phyloP scores from a whole-genome alignment of 1,140 invertebrate genomes.

The Zaprionus vittiger region DNA sequence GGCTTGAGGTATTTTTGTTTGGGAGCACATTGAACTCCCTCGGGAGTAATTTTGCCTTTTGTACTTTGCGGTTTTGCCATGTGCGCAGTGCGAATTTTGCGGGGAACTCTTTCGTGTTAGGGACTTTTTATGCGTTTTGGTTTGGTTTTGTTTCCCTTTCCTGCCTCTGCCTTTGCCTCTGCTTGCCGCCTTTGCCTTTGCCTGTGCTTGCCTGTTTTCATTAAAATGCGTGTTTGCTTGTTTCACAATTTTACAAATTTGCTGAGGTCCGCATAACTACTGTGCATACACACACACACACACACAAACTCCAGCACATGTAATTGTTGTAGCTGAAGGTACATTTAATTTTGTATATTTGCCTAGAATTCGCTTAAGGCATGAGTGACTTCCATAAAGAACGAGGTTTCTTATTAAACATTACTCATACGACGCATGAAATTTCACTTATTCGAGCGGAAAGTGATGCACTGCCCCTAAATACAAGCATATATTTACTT shows the following conservation, averaged over 20 bases:
- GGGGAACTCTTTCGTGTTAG: slow-evolving; percentile 30
- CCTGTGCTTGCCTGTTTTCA: slow-evolving; percentile 39
- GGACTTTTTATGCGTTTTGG: slow-evolving; percentile 33
- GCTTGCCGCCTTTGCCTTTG: slow-evolving; percentile 8
- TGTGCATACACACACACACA: background rate
- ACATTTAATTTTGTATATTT: background rate
- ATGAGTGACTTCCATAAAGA: background rate
- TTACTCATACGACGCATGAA: background rate
- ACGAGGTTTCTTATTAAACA: background rate
- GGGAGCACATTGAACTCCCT: slow-evolving; percentile 40
- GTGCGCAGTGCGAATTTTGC: slow-evolving; percentile 37
- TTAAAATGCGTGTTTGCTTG: slow-evolving; percentile 57
- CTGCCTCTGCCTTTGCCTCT: slow-evolving; percentile 1
- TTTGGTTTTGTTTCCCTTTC: background rate
- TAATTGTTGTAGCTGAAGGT: background rate
- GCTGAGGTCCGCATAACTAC: slow-evolving; percentile 37
- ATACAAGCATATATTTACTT: background rate
- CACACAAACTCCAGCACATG: background rate
- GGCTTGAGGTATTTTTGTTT: slow-evolving; percentile 48
- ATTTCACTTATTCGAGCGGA: background rate
- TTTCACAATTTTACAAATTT: slow-evolving; percentile 66
- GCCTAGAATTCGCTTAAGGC: background rate
- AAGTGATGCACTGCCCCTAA: background rate
- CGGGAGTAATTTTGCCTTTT: slow-evolving; percentile 80
- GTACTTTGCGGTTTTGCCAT: slow-evolving; percentile 72